Evolutionary conservation across 2,113 vertebrate genomes (phyloP).

Genomic region (Tupaia tana): DNA sequence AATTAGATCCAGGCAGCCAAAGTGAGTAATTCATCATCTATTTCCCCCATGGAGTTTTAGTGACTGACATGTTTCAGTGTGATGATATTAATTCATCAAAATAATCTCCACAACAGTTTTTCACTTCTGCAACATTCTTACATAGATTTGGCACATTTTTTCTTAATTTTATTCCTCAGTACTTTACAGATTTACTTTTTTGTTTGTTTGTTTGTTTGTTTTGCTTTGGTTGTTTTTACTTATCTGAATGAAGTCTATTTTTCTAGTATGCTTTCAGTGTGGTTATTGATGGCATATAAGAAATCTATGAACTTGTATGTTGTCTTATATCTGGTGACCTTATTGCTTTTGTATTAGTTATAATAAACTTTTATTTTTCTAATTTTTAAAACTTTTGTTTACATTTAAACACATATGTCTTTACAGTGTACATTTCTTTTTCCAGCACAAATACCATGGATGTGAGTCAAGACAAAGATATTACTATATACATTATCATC

Average conservation of each 20-base stretch:
- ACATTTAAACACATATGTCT: too few relatives aligned
- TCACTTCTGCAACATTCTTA: conserved; percentile 23
- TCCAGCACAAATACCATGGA: too few relatives aligned
- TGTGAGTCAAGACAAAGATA: too few relatives aligned
- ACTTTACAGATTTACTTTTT: conserved; percentile 23
- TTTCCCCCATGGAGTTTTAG: background rate
- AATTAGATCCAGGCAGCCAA: background rate
- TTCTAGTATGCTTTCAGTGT: conserved; percentile 26
- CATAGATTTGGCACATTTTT: background rate
- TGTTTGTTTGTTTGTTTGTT: conserved; percentile 45
- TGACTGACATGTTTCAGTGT: background rate
- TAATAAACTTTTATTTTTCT: background rate
- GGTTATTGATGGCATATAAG: background rate
- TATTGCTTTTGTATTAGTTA: conserved; percentile 45
- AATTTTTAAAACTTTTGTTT: too few relatives aligned
- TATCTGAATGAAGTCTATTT: conserved; percentile 16
- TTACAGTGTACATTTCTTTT: too few relatives aligned
- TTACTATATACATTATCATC: too few relatives aligned
- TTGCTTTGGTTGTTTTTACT: conserved; percentile 10
- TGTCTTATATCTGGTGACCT: background rate
- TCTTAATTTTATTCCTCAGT: background rate
- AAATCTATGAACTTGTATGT: conserved; percentile 24
- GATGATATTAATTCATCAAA: background rate
- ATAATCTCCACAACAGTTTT: background rate
- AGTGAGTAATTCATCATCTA: conserved; percentile 6